Percentiles rank a stretch among this genome's conserved stretches.
Evolutionary conservation across 2,797 vertebrate species (phyloP).

Genomic region (Acestrorhynchus altus): DNA sequence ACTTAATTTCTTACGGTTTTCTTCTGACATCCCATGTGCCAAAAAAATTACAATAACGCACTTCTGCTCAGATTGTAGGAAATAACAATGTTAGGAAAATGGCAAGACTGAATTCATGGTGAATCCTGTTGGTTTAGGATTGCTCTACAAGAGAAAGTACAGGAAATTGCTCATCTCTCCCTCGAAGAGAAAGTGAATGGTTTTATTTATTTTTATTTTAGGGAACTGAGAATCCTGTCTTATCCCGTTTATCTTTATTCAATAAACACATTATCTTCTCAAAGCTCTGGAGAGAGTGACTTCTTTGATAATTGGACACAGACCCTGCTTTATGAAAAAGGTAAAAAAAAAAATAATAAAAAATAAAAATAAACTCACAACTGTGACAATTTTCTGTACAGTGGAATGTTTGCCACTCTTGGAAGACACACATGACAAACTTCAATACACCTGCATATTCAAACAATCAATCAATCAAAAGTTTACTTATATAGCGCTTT

Average conservation of each 20-base stretch:
- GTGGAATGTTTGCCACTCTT: no score
- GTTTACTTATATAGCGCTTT: no score
- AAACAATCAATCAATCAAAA: no score
- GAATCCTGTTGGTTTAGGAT: slow-evolving; percentile 22
- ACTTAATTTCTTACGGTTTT: neutral
- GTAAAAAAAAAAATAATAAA: neutral
- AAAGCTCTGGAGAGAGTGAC: slow-evolving; percentile 20
- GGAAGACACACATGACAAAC: no score
- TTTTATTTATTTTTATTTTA: slow-evolving; percentile 83
- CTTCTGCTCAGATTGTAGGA: slow-evolving; percentile 3
- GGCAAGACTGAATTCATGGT: neutral
- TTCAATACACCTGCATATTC: no score
- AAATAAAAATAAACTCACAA: no score
- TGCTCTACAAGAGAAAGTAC: neutral
- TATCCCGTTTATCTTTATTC: slow-evolving; percentile 83
- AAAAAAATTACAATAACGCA: slow-evolving; percentile 30
- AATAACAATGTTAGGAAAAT: neutral
- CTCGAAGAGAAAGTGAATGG: slow-evolving; percentile 65
- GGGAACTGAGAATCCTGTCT: slow-evolving; percentile 67
- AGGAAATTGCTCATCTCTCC: slow-evolving; percentile 10
- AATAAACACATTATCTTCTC: slow-evolving; percentile 82
- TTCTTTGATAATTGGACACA: neutral
- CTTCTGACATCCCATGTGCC: slow-evolving; percentile 41
- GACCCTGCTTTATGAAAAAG: neutral
- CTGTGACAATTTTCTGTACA: no score